Conservation (phyloP, 2,113 vertebrate genomes). For the rat (Rattus norvegicus) region DNA sequence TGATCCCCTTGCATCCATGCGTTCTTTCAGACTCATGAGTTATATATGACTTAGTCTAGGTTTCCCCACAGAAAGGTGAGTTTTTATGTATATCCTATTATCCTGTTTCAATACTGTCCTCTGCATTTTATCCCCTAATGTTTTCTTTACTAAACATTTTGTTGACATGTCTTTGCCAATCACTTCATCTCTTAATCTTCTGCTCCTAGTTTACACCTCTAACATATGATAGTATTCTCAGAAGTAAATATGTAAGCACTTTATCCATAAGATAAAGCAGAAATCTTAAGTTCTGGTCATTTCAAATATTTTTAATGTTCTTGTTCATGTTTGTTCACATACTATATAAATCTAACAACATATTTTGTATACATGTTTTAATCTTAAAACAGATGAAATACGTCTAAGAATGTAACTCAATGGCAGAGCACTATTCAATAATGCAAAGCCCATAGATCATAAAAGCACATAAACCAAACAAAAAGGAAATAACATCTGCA, state of each 20-base stretch:
- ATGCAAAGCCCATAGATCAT: background rate
- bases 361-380: background rate
- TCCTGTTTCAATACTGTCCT: background rate
- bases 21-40: background rate
- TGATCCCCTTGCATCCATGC: background rate
- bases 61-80: background rate
- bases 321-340: background rate
- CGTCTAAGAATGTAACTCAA: background rate
- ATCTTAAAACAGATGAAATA: background rate
- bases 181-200: constrained; percentile 8
- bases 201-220: background rate
- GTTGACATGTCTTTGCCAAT: background rate
- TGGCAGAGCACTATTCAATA: background rate
- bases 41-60: background rate
- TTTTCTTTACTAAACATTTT: background rate
- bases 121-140: background rate
- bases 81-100: background rate
- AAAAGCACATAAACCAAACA: background rate
- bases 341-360: background rate
- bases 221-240: background rate
- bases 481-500: background rate
- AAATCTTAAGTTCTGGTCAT: background rate
- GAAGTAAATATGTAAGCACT: background rate
- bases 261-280: background rate
- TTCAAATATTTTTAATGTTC: background rate